A percentile compares a stretch with the other conserved stretches of the same genome.
These are phyloP conservation scores for Engystomops pustulosus DNA, from an alignment of 2,113 vertebrate species.

Conservation along the genomic window DNA sequence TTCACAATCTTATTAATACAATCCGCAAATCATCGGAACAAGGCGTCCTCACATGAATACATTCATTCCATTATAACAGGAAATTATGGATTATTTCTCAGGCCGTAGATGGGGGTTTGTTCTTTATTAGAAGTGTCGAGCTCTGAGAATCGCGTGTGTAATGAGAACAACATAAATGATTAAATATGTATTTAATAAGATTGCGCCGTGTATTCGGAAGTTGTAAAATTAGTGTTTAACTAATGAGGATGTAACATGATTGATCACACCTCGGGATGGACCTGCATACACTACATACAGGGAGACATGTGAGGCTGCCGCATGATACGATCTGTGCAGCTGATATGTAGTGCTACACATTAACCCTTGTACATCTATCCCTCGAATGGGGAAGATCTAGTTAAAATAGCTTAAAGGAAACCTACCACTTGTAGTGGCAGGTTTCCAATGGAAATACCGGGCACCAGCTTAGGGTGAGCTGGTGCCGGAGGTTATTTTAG, in stretches of 20 bases:
- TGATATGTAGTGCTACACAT: background rate
- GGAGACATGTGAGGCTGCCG: background rate
- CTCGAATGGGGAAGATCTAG: too few relatives aligned
- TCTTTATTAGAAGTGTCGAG: background rate
- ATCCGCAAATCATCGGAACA: background rate
- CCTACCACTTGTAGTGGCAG: too few relatives aligned
- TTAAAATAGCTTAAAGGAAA: too few relatives aligned
- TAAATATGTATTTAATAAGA: constrained; percentile 17
- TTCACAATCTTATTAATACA: background rate
- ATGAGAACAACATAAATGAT: background rate
- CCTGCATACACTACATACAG: background rate
- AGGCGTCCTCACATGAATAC: background rate
- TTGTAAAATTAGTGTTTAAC: background rate
- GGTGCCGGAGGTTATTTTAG: too few relatives aligned
- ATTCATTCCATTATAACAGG: background rate
- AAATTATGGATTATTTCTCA: background rate
- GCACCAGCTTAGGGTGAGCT: too few relatives aligned
- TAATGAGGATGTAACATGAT: constrained; percentile 12
- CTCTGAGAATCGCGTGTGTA: background rate
- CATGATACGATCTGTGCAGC: background rate
- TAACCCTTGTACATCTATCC: too few relatives aligned
- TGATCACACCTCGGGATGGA: background rate
- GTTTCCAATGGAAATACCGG: too few relatives aligned
- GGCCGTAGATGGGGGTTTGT: background rate
- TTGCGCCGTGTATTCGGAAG: background rate